Percentiles rank a stretch among this genome's conserved stretches.
Conservation (phyloP, 2,888 invertebrate genomes). For the Hydrotaea cyrtoneurina region DNA sequence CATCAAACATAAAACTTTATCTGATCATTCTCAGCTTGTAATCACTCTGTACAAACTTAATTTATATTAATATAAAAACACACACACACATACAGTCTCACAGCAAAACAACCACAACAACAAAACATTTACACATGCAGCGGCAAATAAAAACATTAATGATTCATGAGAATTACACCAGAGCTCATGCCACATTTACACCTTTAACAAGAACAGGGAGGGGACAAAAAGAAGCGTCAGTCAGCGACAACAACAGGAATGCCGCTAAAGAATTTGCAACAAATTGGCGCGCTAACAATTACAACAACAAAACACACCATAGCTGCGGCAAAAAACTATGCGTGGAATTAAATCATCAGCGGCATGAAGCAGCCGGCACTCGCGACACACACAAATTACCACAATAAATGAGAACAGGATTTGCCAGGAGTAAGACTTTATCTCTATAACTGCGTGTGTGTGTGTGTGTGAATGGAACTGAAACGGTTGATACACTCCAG, state of each 20-base stretch:
- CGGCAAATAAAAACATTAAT: conserved; percentile 14
- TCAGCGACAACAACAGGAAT: background rate
- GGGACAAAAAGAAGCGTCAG: background rate
- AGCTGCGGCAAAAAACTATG: background rate
- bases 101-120: background rate
- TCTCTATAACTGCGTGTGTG: background rate
- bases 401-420: background rate
- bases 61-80: conserved; percentile 14
- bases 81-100: background rate
- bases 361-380: background rate
- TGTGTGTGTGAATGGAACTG: background rate
- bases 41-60: background rate
- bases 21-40: conserved; percentile 7
- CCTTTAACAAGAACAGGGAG: background rate
- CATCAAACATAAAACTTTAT: conserved; percentile 5
- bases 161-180: conserved; percentile 17
- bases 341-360: conserved; percentile 7
- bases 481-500: background rate
- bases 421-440: background rate
- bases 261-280: background rate
- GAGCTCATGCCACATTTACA: conserved; percentile 10
- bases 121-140: background rate
- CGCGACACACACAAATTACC: background rate
- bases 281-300: conserved; percentile 30
- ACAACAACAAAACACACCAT: background rate